phyloP scores from a whole-genome alignment of 2,888 invertebrate genomes.

The Scrobipalpa atriplicella region DNA sequence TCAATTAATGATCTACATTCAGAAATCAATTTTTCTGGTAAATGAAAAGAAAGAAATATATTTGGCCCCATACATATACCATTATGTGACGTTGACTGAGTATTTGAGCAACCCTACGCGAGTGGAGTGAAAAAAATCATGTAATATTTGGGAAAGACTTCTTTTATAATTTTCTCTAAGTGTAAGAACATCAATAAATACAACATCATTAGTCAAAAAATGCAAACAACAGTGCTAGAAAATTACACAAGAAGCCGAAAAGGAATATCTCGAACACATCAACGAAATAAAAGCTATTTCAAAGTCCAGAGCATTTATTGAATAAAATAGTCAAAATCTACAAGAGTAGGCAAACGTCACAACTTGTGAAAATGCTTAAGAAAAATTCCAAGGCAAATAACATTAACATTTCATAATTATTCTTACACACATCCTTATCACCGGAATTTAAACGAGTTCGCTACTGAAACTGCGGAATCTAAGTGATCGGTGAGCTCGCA shows the following conservation, averaged over 20 bases:
- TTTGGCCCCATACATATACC: no score
- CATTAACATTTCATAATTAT: slow-evolving; percentile 60
- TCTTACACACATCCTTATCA: slow-evolving; percentile 69
- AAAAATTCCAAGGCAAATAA: slow-evolving; percentile 76
- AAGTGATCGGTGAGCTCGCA: slow-evolving; percentile 44
- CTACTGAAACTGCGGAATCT: slow-evolving; percentile 51
- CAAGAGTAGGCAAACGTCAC: slow-evolving; percentile 82
- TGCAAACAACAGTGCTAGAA: slow-evolving; percentile 26
- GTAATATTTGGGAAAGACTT: slow-evolving; percentile 9
- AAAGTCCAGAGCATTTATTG: slow-evolving; percentile 79
- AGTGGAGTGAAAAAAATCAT: no score
- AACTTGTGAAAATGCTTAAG: slow-evolving; percentile 78
- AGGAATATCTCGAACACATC: slow-evolving; percentile 26
- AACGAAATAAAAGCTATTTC: slow-evolving; percentile 52
- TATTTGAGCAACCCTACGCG: no score
- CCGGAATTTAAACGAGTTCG: slow-evolving; percentile 50
- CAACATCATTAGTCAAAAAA: slow-evolving; percentile 22
- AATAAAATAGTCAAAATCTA: slow-evolving; percentile 82
- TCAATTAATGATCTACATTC: no score
- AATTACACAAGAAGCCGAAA: slow-evolving; percentile 21
- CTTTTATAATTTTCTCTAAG: slow-evolving; percentile 27
- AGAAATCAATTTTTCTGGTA: no score
- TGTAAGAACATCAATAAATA: slow-evolving; percentile 25
- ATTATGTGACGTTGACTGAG: no score
- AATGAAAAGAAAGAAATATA: no score